A percentile compares a stretch with the other conserved stretches of the same genome.
Evolutionary conservation across 1,140 invertebrate genomes (phyloP).

Genomic region (Musca vetustissima): DNA sequence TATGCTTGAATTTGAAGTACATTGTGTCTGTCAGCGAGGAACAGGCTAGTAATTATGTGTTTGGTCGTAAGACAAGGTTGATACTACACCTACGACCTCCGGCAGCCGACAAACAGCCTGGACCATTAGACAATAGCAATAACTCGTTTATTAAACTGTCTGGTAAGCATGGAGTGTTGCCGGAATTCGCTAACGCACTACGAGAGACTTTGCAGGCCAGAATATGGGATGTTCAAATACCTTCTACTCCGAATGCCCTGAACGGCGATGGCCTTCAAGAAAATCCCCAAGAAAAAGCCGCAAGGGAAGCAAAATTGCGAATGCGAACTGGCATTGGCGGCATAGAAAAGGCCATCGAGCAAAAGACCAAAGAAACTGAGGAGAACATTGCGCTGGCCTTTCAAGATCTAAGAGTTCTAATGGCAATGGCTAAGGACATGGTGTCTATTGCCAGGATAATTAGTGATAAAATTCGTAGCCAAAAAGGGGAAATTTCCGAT

Average conservation of each 20-base stretch:
- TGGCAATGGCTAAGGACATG: conserved; percentile 98
- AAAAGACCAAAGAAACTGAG: conserved; percentile 87
- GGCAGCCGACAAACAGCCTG: conserved; percentile 66
- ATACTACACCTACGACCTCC: conserved; percentile 75
- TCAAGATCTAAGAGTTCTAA: conserved; percentile 91
- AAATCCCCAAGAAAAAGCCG: neutral
- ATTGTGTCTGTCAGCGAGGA: conserved; percentile 80
- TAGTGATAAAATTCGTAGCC: conserved; percentile 90
- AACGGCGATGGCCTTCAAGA: neutral
- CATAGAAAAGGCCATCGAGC: conserved; percentile 89
- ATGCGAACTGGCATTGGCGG: conserved; percentile 88
- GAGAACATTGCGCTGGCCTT: conserved; percentile 91
- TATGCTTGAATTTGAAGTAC: conserved; percentile 70
- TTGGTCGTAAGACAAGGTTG: conserved; percentile 79
- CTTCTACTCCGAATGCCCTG: neutral
- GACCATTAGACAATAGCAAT: conserved; percentile 71
- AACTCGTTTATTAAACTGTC: conserved; percentile 82
- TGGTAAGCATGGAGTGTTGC: conserved; percentile 81
- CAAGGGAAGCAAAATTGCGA: conserved; percentile 23
- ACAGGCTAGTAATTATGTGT: conserved; percentile 69
- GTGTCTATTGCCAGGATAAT: conserved; percentile 89
- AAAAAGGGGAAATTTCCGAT: conserved; percentile 93
- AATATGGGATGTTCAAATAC: conserved; percentile 63
- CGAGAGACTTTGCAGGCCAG: conserved; percentile 64
- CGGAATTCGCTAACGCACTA: conserved; percentile 68